phyloP scores from a whole-genome alignment of 2,888 invertebrate species.

The Epistrophella euchroma region DNA sequence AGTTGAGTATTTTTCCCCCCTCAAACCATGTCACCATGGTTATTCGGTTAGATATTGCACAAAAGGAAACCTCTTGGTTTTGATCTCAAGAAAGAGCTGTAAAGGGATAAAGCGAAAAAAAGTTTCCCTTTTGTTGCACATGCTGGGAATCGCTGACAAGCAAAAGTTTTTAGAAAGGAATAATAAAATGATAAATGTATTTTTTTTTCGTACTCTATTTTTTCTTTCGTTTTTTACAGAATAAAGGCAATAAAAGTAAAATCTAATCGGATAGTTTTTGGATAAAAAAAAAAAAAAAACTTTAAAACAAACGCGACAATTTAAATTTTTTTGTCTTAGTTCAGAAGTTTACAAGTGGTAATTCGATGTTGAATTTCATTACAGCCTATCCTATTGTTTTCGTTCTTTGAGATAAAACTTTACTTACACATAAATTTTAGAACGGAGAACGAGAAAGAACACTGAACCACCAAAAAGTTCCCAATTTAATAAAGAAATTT shows the following conservation, averaged over 20 bases:
- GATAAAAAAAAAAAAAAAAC: slow-evolving; percentile 29
- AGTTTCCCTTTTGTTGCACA: slow-evolving; percentile 50
- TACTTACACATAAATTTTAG: neutral
- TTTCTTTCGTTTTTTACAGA: neutral
- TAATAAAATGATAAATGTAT: slow-evolving; percentile 69
- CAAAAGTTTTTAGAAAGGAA: slow-evolving; percentile 32
- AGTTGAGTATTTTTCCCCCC: slow-evolving; percentile 26
- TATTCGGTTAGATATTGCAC: neutral
- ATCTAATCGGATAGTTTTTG: slow-evolving; percentile 49
- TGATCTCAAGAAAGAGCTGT: slow-evolving; percentile 22
- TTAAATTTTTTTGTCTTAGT: neutral
- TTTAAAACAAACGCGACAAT: slow-evolving; percentile 14
- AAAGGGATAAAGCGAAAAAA: slow-evolving; percentile 4
- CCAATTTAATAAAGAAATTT: too few species aligned
- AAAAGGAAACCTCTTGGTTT: neutral
- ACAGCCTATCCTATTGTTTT: too few species aligned
- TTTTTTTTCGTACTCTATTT: slow-evolving; percentile 34
- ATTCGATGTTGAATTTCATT: slow-evolving; percentile 2
- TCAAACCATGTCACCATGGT: slow-evolving; percentile 14
- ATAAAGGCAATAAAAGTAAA: slow-evolving; percentile 43
- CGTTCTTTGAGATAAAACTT: neutral
- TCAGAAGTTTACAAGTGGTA: neutral
- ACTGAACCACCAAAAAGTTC: too few species aligned
- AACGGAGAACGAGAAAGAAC: neutral
- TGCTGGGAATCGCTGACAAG: slow-evolving; percentile 29